A percentile compares a stretch with the other conserved stretches of the same genome.
These are phyloP conservation scores for Tragelaphus buxtoni DNA, from an alignment of 2,113 vertebrate species.

Conservation along the genomic window DNA sequence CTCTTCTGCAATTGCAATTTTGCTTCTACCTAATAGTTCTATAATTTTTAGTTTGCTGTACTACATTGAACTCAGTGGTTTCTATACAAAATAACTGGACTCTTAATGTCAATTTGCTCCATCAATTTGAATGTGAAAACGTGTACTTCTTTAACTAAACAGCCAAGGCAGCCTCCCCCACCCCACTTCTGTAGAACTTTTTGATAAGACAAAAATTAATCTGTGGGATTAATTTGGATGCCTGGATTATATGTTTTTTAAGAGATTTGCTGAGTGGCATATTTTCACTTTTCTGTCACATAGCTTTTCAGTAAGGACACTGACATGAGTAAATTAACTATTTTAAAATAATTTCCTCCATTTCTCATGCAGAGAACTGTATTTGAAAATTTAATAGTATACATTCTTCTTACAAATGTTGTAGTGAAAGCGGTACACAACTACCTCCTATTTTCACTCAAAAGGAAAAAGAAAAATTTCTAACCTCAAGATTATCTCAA, in stretches of 20 bases:
- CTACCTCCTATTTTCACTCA: slow-evolving; percentile 7
- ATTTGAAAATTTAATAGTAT: slow-evolving; percentile 33
- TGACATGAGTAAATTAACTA: slow-evolving; percentile 1
- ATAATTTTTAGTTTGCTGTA: background rate
- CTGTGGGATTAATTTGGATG: background rate
- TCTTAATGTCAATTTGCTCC: slow-evolving; percentile 35
- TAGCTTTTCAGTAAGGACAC: background rate
- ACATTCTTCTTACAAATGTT: background rate
- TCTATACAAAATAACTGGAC: background rate
- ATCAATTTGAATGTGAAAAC: slow-evolving; percentile 29
- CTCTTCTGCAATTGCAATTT: slow-evolving; percentile 32
- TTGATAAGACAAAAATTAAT: background rate
- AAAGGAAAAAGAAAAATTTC: background rate
- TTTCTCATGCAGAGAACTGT: background rate
- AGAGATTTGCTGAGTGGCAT: background rate
- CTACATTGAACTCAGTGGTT: background rate
- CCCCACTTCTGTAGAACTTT: background rate
- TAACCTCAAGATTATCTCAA: background rate
- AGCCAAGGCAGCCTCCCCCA: background rate
- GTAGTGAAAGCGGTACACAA: background rate
- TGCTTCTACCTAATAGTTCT: slow-evolving; percentile 7
- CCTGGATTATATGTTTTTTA: background rate
- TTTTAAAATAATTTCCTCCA: background rate
- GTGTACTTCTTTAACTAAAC: background rate
- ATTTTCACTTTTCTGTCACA: slow-evolving; percentile 30